phyloP scores from a whole-genome alignment of 2,113 vertebrate species.

The Leucopternis melanops region DNA sequence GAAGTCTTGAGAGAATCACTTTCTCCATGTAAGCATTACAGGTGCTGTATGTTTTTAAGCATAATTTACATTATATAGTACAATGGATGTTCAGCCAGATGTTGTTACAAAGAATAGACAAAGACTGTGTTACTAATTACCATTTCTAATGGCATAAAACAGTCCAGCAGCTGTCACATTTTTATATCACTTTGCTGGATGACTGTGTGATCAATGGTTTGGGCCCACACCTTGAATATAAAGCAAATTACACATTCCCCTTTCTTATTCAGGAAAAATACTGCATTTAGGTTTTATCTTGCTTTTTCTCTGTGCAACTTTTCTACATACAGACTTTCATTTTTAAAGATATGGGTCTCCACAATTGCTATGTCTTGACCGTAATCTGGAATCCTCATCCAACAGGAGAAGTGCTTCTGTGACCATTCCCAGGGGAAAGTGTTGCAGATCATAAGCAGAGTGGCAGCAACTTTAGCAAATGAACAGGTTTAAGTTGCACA shows the following conservation, averaged over 20 bases:
- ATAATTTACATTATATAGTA: background rate
- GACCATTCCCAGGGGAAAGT: background rate
- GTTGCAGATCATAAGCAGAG: background rate
- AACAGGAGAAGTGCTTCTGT: background rate
- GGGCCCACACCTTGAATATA: background rate
- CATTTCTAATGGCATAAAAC: slow-evolving; percentile 17
- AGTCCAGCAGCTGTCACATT: background rate
- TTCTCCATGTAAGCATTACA: background rate
- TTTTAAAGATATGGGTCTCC: background rate
- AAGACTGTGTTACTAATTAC: background rate
- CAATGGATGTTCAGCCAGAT: background rate
- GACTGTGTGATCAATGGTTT: background rate
- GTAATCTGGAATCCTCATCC: background rate
- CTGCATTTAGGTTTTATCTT: background rate
- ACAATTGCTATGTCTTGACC: background rate
- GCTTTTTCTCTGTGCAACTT: background rate
- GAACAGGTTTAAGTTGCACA: background rate
- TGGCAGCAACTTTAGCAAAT: background rate
- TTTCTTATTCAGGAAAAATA: background rate
- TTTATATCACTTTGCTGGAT: background rate
- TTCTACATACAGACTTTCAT: background rate
- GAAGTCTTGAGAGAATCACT: background rate
- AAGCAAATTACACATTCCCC: background rate
- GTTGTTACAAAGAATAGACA: background rate
- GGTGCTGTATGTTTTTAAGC: background rate